Evolutionary conservation across 2,888 invertebrate species (phyloP).

Genomic region (Stomorhina lunata): DNA sequence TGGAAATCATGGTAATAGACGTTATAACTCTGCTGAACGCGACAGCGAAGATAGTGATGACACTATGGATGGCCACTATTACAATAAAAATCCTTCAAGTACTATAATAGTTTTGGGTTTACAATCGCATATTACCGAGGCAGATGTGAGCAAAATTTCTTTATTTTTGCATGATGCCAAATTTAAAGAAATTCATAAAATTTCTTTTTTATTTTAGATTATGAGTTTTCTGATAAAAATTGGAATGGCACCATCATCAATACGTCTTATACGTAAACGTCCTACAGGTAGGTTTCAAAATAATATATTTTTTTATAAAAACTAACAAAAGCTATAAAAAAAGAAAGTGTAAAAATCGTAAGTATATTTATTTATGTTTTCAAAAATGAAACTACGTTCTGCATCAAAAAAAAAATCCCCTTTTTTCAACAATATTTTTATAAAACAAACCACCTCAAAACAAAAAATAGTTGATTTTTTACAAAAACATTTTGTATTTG

Average conservation of each 20-base stretch:
- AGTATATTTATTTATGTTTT: constrained; percentile 62
- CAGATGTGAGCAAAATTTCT: constrained; percentile 83
- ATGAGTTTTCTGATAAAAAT: constrained; percentile 87
- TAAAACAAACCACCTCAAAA: constrained; percentile 68
- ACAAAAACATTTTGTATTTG: constrained; percentile 82
- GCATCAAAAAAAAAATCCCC: constrained; percentile 56
- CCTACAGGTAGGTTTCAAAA: constrained; percentile 86
- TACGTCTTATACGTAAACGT: constrained; percentile 90
- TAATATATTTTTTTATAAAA: constrained; percentile 34
- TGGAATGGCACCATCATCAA: constrained; percentile 88
- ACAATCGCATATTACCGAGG: constrained; percentile 87
- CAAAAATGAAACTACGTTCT: constrained; percentile 62
- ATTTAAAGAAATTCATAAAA: constrained; percentile 18
- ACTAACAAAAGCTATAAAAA: constrained; percentile 27
- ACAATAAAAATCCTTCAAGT: constrained; percentile 83
- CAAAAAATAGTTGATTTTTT: constrained; percentile 76
- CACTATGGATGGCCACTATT: constrained; percentile 80
- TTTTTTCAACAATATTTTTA: constrained; percentile 50
- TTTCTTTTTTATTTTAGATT: constrained; percentile 82
- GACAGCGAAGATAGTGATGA: constrained; percentile 77
- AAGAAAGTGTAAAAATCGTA: constrained; percentile 50
- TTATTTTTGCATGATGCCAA: too few relatives aligned
- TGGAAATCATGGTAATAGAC: constrained; percentile 68
- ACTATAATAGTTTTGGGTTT: constrained; percentile 89
- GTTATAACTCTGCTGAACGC: constrained; percentile 70